phyloP scores from a whole-genome alignment of 2,797 vertebrate species.

The Masticophis lateralis region DNA sequence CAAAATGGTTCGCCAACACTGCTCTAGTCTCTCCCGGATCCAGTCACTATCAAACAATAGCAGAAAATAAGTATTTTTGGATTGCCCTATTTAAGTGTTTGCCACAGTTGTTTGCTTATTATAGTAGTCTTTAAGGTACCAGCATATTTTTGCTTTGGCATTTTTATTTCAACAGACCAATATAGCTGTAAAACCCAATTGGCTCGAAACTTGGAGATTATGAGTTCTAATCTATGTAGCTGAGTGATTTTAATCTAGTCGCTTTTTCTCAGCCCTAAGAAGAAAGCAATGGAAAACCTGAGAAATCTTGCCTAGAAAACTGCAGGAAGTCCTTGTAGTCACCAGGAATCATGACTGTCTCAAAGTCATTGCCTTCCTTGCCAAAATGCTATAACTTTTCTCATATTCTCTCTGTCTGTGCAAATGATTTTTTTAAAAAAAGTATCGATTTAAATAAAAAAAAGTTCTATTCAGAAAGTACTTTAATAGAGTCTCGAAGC shows the following conservation, averaged over 20 bases:
- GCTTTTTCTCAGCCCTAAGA: background rate
- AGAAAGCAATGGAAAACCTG: background rate
- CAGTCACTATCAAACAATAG: background rate
- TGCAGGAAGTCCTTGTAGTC: background rate
- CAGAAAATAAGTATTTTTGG: background rate
- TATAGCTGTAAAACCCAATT: background rate
- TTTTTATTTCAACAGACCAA: background rate
- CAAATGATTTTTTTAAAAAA: constrained; percentile 16
- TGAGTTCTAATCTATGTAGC: background rate
- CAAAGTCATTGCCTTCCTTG: background rate
- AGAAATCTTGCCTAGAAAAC: background rate
- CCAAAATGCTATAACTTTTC: background rate
- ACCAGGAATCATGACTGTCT: background rate
- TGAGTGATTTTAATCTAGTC: background rate
- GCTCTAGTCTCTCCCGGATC: background rate
- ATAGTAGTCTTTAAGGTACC: background rate
- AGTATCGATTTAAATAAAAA: constrained; percentile 38
- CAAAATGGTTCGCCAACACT: too few species aligned
- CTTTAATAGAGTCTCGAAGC: constrained; percentile 62
- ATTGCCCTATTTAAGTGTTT: background rate
- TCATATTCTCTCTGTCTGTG: background rate
- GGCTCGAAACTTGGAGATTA: background rate
- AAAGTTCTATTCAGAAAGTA: constrained; percentile 41
- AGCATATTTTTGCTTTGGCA: background rate
- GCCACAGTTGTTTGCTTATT: background rate